Conservation (phyloP, 2,113 vertebrate genomes). For the Corydoras sp. region DNA sequence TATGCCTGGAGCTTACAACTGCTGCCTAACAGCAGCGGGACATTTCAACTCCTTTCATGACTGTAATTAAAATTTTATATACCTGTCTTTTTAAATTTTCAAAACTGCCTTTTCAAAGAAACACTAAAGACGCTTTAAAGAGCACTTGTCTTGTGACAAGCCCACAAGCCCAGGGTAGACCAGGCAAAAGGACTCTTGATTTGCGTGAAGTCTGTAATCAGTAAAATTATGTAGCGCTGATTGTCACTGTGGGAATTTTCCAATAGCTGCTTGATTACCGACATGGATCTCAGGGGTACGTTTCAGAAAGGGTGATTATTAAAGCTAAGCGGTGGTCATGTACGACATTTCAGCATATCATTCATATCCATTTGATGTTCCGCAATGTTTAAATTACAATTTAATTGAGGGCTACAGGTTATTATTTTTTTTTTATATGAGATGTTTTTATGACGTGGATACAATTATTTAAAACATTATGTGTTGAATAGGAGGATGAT, state of each 20-base stretch:
- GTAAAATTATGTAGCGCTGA: conserved; percentile 14
- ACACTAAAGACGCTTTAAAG: background rate
- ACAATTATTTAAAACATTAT: background rate
- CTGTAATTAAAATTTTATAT: too few species aligned
- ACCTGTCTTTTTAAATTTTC: too few species aligned
- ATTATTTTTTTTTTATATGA: background rate
- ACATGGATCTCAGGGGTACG: background rate
- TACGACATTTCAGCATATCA: background rate
- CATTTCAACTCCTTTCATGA: too few species aligned
- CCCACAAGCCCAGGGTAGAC: background rate
- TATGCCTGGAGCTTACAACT: too few species aligned
- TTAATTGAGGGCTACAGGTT: background rate
- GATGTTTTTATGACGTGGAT: background rate
- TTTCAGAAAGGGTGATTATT: conserved; percentile 10
- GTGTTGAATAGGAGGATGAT: too few species aligned
- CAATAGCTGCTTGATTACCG: conserved; percentile 33
- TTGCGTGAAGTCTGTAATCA: conserved; percentile 28
- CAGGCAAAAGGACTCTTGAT: conserved; percentile 23
- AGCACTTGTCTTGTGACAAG: background rate
- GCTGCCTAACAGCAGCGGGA: too few species aligned
- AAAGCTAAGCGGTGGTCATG: conserved; percentile 8
- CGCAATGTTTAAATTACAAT: background rate
- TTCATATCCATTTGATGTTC: background rate
- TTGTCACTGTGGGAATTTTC: conserved; percentile 21
- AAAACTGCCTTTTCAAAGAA: background rate